Evolutionary conservation across 2,113 vertebrate genomes (phyloP), one percentile per base, ranked within the genome.

Genomic region (Cebidichthys violaceus): DNA sequence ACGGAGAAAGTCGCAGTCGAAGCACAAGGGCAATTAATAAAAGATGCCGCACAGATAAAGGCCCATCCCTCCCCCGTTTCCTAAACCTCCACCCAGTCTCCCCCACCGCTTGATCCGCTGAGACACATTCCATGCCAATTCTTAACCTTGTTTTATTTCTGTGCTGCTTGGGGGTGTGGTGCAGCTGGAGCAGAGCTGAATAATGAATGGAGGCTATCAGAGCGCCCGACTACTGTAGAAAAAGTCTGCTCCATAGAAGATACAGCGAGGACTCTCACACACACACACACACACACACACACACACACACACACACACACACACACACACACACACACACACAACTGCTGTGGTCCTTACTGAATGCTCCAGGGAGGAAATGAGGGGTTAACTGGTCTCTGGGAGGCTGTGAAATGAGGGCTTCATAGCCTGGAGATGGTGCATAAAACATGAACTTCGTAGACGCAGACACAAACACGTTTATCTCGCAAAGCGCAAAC

Each of bases 11-110:
- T 90, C 77, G 65, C 88, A 73, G 85, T 87, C 90, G 87, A 79
- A 88, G 91, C 88, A 91, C 89, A 84, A 70, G 84, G 82, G 88
- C 90, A 93, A 94, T 95, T 95, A 95, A 94, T 95, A 94, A 95
- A 94, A 95, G 90, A 95, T 94, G 91, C 75, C 31, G 65, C 50
- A 31, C 84, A 70, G 89, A 93, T 93, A 93, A 93, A 89, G 87
- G 82, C 90, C 69, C 68, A 77, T 71, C 83, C 86, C 79, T 76
- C 85, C 77, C 69, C 70, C 15, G 20, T 79, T 74, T 83, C 50
- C 67, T 50, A 64, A 81, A 73, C 55, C 72, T n/a, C 81, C 86
- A 62, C 70, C 64, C 73, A 4, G 14, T 72, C 73, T 60, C 75
- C 87, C 68, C 89, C 84, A 85, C 67, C 83, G 64, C 87, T 92